Evolutionary conservation across 2,888 invertebrate genomes (phyloP), one percentile per base, ranked within the genome.

Genomic region (Phasia obesa): DNA sequence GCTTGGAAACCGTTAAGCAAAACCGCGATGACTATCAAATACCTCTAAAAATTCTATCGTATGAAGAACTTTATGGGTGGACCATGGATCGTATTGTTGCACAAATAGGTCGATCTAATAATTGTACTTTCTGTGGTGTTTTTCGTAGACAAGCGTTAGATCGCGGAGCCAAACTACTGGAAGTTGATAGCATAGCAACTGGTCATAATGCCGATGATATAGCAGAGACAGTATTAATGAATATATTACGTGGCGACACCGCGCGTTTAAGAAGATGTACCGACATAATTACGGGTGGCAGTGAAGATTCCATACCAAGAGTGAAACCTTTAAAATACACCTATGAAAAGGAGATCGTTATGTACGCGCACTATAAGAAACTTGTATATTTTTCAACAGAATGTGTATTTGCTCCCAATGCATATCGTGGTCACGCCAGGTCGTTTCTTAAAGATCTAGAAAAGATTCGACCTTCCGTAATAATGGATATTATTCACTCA

Each of bases 321-420:
- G 98, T 98, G 19, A 99, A 99, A 89, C 99, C 99, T 0, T 94
- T 99, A 49, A 99, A 99, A 90, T 99, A 99, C 90, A 95, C 98
- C 0, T 99, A 99, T 90, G 99, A 99, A 91, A 99, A 99, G 89
- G 99, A 99, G 92, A 99, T 99, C 89, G 99, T 99, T 0, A 98
- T 99, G 97, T 99, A 99, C 92, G 99, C 99, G 0, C 97, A 99
- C 90, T 99, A 97, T 90, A 97, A 97, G 90, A 96, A 97, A 88
- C 92, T 99, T 31, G 95, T 99, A 9, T 99, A 99, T 90, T 99
- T 99, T 92, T 99, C 99, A 2, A 99, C 99, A 0, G 99, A 99
- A 92, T 99, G 99, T 92, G 95, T 98, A 60, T 99, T 99, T 92
- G 97, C 99, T 2, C 99, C 99, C 0, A 98, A 99, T 92, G 99